These are phyloP conservation scores for Procambarus clarkii DNA, from an alignment of 1,140 invertebrate species.

Conservation along the genomic window DNA sequence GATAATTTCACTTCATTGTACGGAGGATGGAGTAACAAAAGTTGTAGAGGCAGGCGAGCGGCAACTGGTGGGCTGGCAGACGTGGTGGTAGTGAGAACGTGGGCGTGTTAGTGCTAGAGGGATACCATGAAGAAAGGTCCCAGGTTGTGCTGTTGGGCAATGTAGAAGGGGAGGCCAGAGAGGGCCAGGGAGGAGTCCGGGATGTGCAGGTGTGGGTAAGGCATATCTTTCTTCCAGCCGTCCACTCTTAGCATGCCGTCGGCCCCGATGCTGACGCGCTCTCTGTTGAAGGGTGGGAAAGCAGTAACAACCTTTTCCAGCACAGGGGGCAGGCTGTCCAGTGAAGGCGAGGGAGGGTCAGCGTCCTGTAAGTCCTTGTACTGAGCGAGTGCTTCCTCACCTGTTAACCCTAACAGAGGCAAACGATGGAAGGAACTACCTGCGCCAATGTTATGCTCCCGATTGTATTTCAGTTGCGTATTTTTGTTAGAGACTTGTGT, in stretches of 20 bases:
- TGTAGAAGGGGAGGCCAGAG: background rate
- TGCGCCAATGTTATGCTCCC: too few species aligned
- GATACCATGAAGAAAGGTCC: background rate
- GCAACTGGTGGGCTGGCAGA: background rate
- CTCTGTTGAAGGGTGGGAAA: background rate
- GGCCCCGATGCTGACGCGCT: background rate
- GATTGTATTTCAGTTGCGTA: too few species aligned
- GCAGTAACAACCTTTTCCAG: background rate
- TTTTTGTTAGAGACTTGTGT: too few species aligned
- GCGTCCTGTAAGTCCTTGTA: background rate
- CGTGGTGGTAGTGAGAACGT: background rate
- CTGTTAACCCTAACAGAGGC: conserved; percentile 17
- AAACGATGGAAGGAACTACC: conserved; percentile 2
- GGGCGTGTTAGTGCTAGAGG: background rate
- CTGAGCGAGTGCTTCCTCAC: background rate
- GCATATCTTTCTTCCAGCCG: background rate
- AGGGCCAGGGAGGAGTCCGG: background rate
- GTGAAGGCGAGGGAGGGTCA: background rate
- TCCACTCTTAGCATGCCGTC: background rate
- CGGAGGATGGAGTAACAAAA: background rate
- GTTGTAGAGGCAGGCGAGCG: background rate
- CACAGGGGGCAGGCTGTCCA: background rate
- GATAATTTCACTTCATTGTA: background rate
- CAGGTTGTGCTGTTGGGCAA: background rate
- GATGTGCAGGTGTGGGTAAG: background rate